Evolutionary conservation across 2,113 vertebrate species (phyloP).

Genomic region (Gadus chalcogrammus): DNA sequence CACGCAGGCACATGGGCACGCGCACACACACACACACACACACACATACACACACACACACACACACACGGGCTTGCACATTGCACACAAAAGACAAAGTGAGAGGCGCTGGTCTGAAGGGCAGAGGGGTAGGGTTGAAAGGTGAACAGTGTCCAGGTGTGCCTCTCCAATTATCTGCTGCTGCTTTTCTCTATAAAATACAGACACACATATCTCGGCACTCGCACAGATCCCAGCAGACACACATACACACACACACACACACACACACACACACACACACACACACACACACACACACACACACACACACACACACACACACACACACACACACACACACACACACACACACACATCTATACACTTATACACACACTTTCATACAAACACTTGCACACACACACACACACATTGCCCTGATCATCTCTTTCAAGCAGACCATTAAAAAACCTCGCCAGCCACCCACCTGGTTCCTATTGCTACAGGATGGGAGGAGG

Average conservation of each 20-base stretch:
- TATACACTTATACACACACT: not conserved
- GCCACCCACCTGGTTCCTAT: conserved; percentile 55
- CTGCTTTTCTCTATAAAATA: conserved; percentile 34
- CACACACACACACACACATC: not conserved
- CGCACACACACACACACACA: conserved; percentile 24
- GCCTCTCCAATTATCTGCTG: conserved; percentile 63
- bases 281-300: not conserved
- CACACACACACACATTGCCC: conserved; percentile 1
- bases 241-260: conserved; percentile 21
- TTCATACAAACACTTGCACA: not conserved
- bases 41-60: conserved; percentile 25
- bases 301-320: not conserved
- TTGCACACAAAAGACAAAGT: conserved; percentile 19
- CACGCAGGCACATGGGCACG: conserved; percentile 15
- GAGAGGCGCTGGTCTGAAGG: conserved; percentile 58
- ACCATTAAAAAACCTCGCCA: conserved; percentile 51
- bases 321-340: not conserved
- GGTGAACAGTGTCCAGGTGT: conserved; percentile 66
- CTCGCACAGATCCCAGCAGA: conserved; percentile 1
- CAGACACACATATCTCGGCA: conserved; percentile 15
- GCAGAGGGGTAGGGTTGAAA: conserved; percentile 50
- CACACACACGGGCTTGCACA: conserved; percentile 24
- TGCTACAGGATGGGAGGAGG: conserved; percentile 7
- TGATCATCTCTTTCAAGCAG: conserved; percentile 41
- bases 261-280: not conserved